Conservation (phyloP, 2,888 invertebrate species). For the Incurvaria masculella region DNA sequence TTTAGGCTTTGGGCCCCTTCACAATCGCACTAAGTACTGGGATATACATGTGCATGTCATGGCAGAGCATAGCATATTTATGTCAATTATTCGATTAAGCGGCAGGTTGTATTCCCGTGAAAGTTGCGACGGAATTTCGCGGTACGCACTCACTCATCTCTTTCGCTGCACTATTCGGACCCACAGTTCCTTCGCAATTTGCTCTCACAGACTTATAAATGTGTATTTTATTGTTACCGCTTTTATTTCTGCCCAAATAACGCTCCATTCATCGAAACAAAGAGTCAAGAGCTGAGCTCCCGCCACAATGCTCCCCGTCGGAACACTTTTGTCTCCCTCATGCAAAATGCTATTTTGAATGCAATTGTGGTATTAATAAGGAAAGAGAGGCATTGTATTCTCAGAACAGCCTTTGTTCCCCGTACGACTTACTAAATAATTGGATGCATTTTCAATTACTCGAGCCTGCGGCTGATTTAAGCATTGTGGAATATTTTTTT, state of each 20-base stretch:
- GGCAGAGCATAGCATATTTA: too few relatives aligned
- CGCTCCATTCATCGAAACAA: background rate
- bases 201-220: constrained; percentile 51
- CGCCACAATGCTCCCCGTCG: background rate
- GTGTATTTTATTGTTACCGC: constrained; percentile 48
- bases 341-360: background rate
- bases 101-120: too few relatives aligned
- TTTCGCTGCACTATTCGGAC: constrained; percentile 31
- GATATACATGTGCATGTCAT: too few relatives aligned
- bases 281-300: background rate
- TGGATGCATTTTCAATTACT: too few relatives aligned
- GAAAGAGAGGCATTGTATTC: background rate
- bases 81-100: too few relatives aligned
- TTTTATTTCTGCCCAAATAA: constrained; percentile 32
- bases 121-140: constrained; percentile 53
- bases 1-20: too few relatives aligned
- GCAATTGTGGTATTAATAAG: background rate
- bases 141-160: constrained; percentile 38
- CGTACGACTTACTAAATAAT: too few relatives aligned
- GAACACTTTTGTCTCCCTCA: background rate
- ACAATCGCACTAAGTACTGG: too few relatives aligned
- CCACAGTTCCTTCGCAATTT: constrained; percentile 35
- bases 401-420: too few relatives aligned
- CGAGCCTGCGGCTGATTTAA: too few relatives aligned
- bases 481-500: too few relatives aligned